Percentiles rank a stretch among this genome's conserved stretches.
These are phyloP conservation scores for Holacanthella duospinosa DNA, from an alignment of 2,888 invertebrate genomes.

Conservation along the genomic window DNA sequence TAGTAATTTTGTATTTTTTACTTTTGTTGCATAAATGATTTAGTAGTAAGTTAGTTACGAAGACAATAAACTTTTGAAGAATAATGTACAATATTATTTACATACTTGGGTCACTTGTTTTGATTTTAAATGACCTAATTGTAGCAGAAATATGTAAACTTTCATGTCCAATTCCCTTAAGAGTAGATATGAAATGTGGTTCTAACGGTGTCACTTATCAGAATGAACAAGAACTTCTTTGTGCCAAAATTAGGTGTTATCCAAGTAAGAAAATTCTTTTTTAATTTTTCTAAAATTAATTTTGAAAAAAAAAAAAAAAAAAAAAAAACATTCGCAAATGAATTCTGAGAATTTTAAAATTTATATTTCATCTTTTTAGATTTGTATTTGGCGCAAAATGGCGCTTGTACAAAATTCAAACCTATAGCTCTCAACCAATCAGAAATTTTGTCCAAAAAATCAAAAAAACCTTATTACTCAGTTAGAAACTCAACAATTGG, in stretches of 20 bases:
- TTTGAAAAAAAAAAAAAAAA: background rate
- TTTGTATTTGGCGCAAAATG: background rate
- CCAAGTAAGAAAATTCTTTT: background rate
- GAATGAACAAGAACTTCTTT: constrained; percentile 2
- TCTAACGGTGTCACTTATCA: constrained; percentile 10
- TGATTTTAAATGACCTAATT: no score
- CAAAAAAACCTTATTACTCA: no score
- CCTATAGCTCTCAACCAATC: no score
- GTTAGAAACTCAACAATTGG: no score
- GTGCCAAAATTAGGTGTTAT: constrained; percentile 7
- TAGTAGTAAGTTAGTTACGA: no score
- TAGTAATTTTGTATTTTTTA: no score
- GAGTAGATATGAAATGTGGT: constrained; percentile 6
- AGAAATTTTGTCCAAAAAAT: no score
- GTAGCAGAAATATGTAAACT: no score
- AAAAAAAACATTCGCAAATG: background rate
- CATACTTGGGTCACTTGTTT: no score
- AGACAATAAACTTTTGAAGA: no score
- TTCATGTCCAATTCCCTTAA: constrained; percentile 2
- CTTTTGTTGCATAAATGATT: no score
- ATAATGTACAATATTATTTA: no score
- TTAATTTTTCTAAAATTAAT: background rate
- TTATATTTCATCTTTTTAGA: constrained; percentile 1
- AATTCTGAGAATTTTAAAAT: background rate
- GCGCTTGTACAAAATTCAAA: background rate